Evolutionary conservation across 2,888 invertebrate species (phyloP), one percentile per base, ranked within the genome.

Genomic region (Oscheius sp.): DNA sequence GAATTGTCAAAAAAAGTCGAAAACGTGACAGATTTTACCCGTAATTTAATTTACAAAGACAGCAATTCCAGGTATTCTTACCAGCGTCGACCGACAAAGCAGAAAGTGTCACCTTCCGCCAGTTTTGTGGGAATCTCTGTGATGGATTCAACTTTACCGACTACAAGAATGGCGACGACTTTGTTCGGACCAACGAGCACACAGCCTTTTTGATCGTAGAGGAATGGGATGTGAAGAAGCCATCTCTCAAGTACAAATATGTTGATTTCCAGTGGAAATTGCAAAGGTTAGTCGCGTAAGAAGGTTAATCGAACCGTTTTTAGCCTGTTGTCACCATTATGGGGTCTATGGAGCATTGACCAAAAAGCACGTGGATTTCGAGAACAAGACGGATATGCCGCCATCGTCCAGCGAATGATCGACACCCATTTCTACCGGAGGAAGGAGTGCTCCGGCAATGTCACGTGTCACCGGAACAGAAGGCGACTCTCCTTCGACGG

Each of bases 331-430:
- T 18, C 61, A 1, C 61, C 61, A 35, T 18, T 43, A 18, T 61
- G 61, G 61, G 61, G 61, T 43, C 45, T 61, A 1, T 61, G 61
- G 61, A 61, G 61, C 35, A 1, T 61, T 1, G 61, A 61, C n/a
- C 61, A 61, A 25, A 41, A 61, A 12, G 45, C 18, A 9, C 45
- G 16, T 5, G 2, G 16, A 5, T 12, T 16, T 13, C 18, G 43
- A 43, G 43, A 21, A 13, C 35, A 25, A 18, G 61, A 61, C 21
- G n/a, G 16, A 41, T 21, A 13, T 2, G 61, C 61, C 7, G 61
- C 61, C 13, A 1, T 35, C n/a, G 12, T 43, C 6, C 61, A 61
- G 21, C 41, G 35, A 18, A n/a, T 61, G 21, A 41, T 61, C 12
- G 61, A 61, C 35, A 21, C 45, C n/a, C 61, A 61, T 21, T 61